Base-by-base conservation (phyloP, 2,797 vertebrate genomes). In the Sebastes trivittatus region DNA sequence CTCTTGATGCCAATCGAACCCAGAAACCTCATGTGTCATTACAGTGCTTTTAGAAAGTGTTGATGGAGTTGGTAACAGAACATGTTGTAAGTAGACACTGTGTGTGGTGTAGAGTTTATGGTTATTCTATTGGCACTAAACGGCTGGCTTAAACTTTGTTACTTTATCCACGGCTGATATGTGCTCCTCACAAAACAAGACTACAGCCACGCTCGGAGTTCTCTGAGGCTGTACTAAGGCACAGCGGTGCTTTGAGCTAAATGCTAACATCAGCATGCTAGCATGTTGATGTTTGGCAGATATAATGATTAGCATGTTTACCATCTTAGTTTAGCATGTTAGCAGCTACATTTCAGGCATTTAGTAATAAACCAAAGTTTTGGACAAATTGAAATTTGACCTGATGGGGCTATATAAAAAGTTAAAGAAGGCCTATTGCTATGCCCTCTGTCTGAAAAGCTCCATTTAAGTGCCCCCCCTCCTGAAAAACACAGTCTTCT, bases 1-100 rank as follows among this genome's bases (percentile, higher is more conserved):
- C 54, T 82, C 72, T 29, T 49, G 63, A 62, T 78, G 85, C 83
- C 84, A 88, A 56, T 86, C 71, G 49, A 94, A 90, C 85, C 87
- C 87, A 91, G 65, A 86, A 88, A 89, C 85, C 82, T 80, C 22
- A 83, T 86, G 87, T 82, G 83, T 91, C 88, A 89, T 83, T 78
- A 62, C 77, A 77, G 59, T 61, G 54, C 49, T 77, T 81, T 80
- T 22, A 77, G 54, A 71, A 60, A 68, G 67, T 65, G 72, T 78
- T 80, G 72, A 86, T 63, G 58, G 61, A 42, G 66, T 78, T 70
- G 49, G 78, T 75, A 67, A 76, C 14, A 66, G 67, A 72, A 75
- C 65, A 68, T 56, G 74, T 14, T 73, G 52, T 30, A 62, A 56
- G 38, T 63, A 6, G 11, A 69, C 56, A 54, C 36, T 42, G 52